Evolutionary conservation across 2,888 invertebrate genomes (phyloP).

Genomic region (Limnephilus auricula): DNA sequence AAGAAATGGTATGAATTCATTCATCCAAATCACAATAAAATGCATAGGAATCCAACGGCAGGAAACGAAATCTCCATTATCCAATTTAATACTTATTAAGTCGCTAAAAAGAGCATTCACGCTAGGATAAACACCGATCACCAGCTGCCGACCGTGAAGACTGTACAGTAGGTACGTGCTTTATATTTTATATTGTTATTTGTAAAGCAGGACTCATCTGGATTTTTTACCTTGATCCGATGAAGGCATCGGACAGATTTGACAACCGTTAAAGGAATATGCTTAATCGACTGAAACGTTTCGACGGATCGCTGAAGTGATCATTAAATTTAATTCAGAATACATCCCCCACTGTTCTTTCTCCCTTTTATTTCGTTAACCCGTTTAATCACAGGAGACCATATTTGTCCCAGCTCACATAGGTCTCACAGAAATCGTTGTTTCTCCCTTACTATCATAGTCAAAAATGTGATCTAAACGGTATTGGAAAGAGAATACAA

Average conservation of each 20-base stretch:
- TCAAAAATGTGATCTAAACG: too few species aligned
- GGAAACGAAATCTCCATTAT: conserved; percentile 40
- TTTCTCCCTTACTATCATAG: too few species aligned
- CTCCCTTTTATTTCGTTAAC: neutral
- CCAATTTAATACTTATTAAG: conserved; percentile 35
- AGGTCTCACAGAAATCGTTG: too few species aligned
- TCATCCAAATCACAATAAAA: conserved; percentile 29
- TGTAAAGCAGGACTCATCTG: conserved; percentile 28
- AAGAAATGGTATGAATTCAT: neutral
- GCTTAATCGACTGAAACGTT: conserved; percentile 42
- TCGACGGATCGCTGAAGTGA: conserved; percentile 11
- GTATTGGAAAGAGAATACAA: too few species aligned
- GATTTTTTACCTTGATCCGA: conserved; percentile 38
- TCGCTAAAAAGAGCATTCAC: conserved; percentile 44
- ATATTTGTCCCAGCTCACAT: too few species aligned
- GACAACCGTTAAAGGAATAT: conserved; percentile 54
- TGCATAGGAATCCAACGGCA: neutral
- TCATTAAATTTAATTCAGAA: neutral
- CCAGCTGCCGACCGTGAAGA: conserved; percentile 44
- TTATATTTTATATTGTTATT: conserved; percentile 21
- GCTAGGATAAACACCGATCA: conserved; percentile 37
- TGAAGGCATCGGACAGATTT: neutral
- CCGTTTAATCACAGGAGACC: too few species aligned
- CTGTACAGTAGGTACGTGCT: neutral
- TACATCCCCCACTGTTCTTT: neutral